Percentiles rank a stretch among this genome's conserved stretches.
Conservation (phyloP, 1,140 invertebrate species). For the Brachionus paranguensis region DNA sequence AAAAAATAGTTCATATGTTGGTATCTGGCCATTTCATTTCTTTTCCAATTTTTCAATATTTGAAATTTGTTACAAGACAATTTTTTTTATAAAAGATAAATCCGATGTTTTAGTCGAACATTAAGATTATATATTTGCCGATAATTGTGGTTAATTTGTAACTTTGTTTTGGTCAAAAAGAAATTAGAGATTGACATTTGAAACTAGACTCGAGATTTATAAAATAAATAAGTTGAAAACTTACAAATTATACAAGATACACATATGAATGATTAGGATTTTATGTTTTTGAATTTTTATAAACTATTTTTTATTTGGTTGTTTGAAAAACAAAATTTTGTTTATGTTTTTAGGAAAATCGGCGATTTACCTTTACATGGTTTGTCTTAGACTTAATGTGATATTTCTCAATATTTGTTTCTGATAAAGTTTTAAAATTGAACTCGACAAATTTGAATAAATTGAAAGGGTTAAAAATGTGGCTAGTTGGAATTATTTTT, state of each 20-base stretch:
- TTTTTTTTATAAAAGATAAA: conserved; percentile 3
- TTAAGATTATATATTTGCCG: conserved; percentile 12
- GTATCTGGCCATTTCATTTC: not conserved
- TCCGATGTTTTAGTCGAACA: not conserved
- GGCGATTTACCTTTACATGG: not conserved
- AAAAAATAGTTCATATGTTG: not conserved
- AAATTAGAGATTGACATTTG: conserved; percentile 20
- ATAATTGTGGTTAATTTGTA: conserved; percentile 8
- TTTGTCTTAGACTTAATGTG: too few species aligned
- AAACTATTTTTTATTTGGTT: not conserved
- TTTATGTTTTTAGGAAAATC: not conserved
- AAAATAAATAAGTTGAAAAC: not conserved
- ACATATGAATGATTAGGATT: not conserved
- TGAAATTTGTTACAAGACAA: not conserved
- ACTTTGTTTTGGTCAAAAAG: not conserved
- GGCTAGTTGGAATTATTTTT: too few species aligned
- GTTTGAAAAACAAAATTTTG: not conserved
- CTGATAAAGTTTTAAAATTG: too few species aligned
- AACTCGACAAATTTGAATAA: too few species aligned
- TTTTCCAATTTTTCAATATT: not conserved
- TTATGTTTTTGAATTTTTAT: not conserved
- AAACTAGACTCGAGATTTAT: not conserved
- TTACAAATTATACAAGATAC: not conserved
- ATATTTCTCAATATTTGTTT: too few species aligned
- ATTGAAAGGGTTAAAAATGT: too few species aligned